Base-by-base conservation (phyloP, 2,797 vertebrate species). In the Chrysocyon brachyurus region DNA sequence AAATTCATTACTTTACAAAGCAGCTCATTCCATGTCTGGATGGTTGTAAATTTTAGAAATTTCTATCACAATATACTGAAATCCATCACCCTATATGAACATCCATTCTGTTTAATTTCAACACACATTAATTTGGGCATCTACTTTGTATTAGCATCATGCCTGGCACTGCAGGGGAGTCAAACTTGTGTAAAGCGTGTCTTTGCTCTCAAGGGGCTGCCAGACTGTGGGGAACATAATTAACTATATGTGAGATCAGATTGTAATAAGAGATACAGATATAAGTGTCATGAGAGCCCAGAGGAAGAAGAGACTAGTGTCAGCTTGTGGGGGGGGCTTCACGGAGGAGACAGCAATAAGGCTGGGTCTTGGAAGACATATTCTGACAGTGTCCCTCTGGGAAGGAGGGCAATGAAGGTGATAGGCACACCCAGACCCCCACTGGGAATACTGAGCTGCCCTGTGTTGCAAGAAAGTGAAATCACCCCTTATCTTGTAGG, bases 401-500 rank as follows among this genome's bases (percentile, higher is more conserved):
- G 56, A 46, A 92, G 22, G 31, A 75, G 8, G 56, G 3, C 31
- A 57, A 36, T 52, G 66, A 11, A 46, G n/a, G 63, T 56, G 21
- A 64, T 5, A 54, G 49, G 46, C 24, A 46, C 6, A 77, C 16
- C 40, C 70, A 36, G 63, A 31, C 15, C 19, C 21, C 93, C 26
- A 3, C 17, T 68, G 40, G 90, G n/a, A 96, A 73, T 3, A 75
- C 2, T 64, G 63, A 92, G 22, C 14, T 24, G n/a, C 22, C 52
- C 33, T 26, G 3, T 64, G 22, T n/a, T 83, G 22, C 31, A 63
- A 93, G 84, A 93, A 84, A 87, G 26, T 28, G 36, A 73, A 93
- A 63, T 92, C 68, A 21, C 26, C 21, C 15, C 14, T 73, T 36
- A 5, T 75, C 79, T 61, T 82, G 14, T 83, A 98, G 97, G 1